phyloP scores from a whole-genome alignment of 92 coral and sea anemone genomes.

The Ricordea florida region DNA sequence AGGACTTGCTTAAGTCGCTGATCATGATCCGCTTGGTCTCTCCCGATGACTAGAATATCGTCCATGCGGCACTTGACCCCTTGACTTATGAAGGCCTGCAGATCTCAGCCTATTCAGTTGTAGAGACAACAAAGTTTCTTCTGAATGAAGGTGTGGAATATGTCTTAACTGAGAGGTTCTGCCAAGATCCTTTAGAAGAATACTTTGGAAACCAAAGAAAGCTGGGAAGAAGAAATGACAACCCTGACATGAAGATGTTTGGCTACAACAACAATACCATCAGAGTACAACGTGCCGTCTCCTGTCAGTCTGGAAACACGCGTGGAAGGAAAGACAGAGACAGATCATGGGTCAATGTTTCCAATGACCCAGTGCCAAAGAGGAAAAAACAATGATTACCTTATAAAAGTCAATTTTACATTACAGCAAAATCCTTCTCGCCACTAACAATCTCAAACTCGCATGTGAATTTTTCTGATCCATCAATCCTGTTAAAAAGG shows the following conservation, averaged over 20 bases:
- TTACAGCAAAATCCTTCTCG: too few relatives aligned
- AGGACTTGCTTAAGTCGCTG: too few relatives aligned
- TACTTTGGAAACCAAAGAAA: slow-evolving; percentile 56
- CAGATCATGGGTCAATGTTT: slow-evolving; percentile 29
- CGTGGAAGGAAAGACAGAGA: slow-evolving; percentile 50
- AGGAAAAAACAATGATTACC: slow-evolving; percentile 37
- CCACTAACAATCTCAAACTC: too few relatives aligned
- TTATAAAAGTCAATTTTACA: too few relatives aligned
- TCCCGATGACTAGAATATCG: too few relatives aligned
- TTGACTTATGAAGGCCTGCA: slow-evolving; percentile 50
- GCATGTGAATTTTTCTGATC: too few relatives aligned
- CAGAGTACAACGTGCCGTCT: slow-evolving; percentile 22
- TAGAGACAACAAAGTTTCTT: slow-evolving; percentile 30
- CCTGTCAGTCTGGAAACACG: slow-evolving; percentile 40
- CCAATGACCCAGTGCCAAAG: slow-evolving; percentile 44
- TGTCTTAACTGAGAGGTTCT: slow-evolving; percentile 55
- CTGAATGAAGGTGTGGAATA: slow-evolving; percentile 41
- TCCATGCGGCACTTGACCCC: too few relatives aligned
- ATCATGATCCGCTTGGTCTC: too few relatives aligned
- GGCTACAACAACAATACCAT: slow-evolving; percentile 49
- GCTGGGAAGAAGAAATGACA: slow-evolving; percentile 39
- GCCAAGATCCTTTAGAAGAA: slow-evolving; percentile 54
- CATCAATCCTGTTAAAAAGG: too few relatives aligned
- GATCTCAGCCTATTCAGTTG: slow-evolving; percentile 17
- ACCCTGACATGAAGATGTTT: slow-evolving; percentile 44